Evolutionary conservation across 2,888 invertebrate species (phyloP).

Genomic region (Drosophila differens): DNA sequence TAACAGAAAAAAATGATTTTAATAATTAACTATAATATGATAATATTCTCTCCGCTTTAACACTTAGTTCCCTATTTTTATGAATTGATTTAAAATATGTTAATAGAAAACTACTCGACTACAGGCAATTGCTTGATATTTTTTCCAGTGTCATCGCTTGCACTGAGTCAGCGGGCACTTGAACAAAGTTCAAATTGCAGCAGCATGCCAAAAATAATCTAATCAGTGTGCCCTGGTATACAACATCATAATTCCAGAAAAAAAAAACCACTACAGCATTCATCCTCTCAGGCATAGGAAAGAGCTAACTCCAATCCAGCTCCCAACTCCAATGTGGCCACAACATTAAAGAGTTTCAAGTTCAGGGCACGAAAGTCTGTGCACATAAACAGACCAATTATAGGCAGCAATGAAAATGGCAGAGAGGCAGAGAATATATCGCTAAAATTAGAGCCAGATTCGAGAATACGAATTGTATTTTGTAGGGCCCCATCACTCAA

Average conservation of each 20-base stretch:
- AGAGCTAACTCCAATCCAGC: conserved; percentile 1
- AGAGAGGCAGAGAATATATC: conserved; percentile 27
- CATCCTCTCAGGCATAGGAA: conserved; percentile 4
- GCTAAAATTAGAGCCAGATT: conserved; percentile 56
- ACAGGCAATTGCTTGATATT: neutral
- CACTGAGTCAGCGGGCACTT: conserved; percentile 50
- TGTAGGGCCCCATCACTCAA: conserved; percentile 41
- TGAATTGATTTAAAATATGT: neutral
- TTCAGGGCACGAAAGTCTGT: conserved; percentile 51
- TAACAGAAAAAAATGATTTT: no score
- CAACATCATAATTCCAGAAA: conserved; percentile 65
- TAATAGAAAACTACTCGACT: neutral
- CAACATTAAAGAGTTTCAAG: conserved; percentile 62
- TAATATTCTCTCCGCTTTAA: neutral
- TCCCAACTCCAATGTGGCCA: neutral
- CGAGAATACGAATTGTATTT: conserved; percentile 1
- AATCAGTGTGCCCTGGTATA: conserved; percentile 41
- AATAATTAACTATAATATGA: neutral
- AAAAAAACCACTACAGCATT: neutral
- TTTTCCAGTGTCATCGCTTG: conserved; percentile 22
- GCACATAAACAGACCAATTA: conserved; percentile 71
- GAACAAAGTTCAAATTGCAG: conserved; percentile 62
- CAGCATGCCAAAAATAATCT: conserved; percentile 64
- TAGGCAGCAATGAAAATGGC: conserved; percentile 70
- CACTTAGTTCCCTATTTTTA: accelerated